Base-by-base conservation (phyloP, 2,113 vertebrate genomes). In the Meriones unguiculatus region DNA sequence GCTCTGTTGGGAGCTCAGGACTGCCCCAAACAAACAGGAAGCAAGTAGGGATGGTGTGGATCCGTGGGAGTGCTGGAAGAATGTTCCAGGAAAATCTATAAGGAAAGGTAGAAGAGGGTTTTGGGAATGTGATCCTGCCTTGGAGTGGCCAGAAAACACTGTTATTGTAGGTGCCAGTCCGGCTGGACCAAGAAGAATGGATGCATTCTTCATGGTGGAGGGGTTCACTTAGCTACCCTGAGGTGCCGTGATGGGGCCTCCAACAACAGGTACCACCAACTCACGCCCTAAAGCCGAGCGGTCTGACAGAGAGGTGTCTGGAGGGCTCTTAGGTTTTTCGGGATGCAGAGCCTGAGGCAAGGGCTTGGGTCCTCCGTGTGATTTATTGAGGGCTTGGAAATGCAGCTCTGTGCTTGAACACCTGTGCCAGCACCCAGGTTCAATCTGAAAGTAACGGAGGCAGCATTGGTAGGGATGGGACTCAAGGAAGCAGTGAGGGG, bases 241-340 rank as follows among this genome's bases (percentile, higher is more conserved):
- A 0, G 57, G 18, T 12, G 32, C 14, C 1, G 0, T 22, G 38
- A 14, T n/a, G 50, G 38, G 20, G 2, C 2, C 1, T 28, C 13
- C 30, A 46, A 11, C 28, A 30, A 46, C 6, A 1, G 57, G 52
- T 1, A 1, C 6, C 9, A 22, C 4, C 11, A n/a, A 10, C 24
- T 54, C 32, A 15, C 1, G 20, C 15, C 78, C 38, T 6, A 24
- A 35, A 75, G 87, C 28, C 77, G 4, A 35, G 35, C 67, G 17
- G 57, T 9, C 65, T 3, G 1, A 46, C 28, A 0, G 3, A 1
- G 0, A 1, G 72, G 25, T 2, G 38, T 30, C 7, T 5, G 0
- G 13, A 5, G 28, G 22, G 50, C 24, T 28, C 35, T 54, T 2
- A 3, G 54, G 50, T 62, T 35, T 59, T 75, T 75, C 52, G 7